phyloP scores from a whole-genome alignment of 2,888 invertebrate genomes.

The Hypercompe scribonia region DNA sequence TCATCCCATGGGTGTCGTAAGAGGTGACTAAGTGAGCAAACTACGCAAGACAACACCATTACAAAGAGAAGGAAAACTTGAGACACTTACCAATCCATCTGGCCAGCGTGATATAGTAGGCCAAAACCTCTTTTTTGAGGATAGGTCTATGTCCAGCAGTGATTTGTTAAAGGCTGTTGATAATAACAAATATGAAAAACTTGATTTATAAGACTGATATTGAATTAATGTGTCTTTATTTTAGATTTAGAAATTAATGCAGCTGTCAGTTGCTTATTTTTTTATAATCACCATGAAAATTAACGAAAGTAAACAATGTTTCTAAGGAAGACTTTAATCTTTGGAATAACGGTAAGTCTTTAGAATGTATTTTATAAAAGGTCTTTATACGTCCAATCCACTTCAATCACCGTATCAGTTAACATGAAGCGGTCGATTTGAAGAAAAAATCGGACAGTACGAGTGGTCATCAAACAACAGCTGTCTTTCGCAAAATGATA shows the following conservation, averaged over 20 bases:
- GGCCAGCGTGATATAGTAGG: too few relatives aligned
- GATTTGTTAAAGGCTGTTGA: too few relatives aligned
- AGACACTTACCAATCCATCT: too few relatives aligned
- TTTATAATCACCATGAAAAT: conserved; percentile 34
- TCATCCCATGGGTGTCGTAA: too few relatives aligned
- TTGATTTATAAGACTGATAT: neutral
- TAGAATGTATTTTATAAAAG: conserved; percentile 53
- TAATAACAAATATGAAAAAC: too few relatives aligned
- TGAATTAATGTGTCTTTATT: neutral
- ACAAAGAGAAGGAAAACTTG: too few relatives aligned
- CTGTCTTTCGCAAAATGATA: conserved; percentile 67
- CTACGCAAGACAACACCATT: too few relatives aligned
- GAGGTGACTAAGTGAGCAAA: too few relatives aligned
- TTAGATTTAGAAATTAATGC: neutral
- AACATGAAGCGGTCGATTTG: conserved; percentile 56
- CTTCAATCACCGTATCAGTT: conserved; percentile 76
- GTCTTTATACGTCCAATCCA: conserved; percentile 56
- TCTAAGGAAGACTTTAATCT: conserved; percentile 26
- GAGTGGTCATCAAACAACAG: conserved; percentile 84
- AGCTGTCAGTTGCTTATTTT: neutral
- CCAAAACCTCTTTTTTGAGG: too few relatives aligned
- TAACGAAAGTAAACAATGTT: conserved; percentile 19
- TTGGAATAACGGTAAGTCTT: conserved; percentile 39
- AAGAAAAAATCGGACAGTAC: conserved; percentile 67
- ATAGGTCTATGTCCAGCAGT: too few relatives aligned